These are phyloP conservation scores for Premnoplex brunnescens DNA, from an alignment of 2,797 vertebrate species.

Conservation along the genomic window DNA sequence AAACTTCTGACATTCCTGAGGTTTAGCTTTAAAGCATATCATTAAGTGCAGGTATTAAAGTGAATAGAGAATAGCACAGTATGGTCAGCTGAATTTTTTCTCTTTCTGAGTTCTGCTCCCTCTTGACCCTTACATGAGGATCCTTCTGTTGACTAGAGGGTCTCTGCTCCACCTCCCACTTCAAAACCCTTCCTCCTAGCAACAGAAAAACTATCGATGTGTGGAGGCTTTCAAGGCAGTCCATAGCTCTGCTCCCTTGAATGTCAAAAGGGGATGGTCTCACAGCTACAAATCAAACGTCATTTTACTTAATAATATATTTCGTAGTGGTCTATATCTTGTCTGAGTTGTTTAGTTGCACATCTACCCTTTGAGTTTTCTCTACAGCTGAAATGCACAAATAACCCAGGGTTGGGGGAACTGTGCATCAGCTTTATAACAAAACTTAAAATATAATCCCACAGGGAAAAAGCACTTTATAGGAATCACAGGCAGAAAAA, in stretches of 20 bases:
- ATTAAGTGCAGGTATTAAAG: conserved; percentile 47
- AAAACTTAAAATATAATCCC: conserved; percentile 24
- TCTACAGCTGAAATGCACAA: neutral
- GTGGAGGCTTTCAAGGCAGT: conserved; percentile 64
- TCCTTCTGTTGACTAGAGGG: conserved; percentile 63
- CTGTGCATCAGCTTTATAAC: neutral
- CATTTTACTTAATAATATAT: conserved; percentile 74
- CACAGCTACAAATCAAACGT: conserved; percentile 74
- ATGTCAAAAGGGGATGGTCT: conserved; percentile 63
- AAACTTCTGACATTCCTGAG: conserved; percentile 30
- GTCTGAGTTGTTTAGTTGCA: conserved; percentile 36
- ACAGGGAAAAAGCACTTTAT: conserved; percentile 13
- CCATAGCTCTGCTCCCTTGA: conserved; percentile 57
- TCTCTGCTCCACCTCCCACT: conserved; percentile 56
- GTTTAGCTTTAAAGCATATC: conserved; percentile 51
- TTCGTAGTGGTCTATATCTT: conserved; percentile 60
- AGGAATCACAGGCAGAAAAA: conserved; percentile 33
- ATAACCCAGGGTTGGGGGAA: neutral
- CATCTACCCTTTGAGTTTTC: conserved; percentile 26
- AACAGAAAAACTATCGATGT: conserved; percentile 66
- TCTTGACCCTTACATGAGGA: conserved; percentile 60
- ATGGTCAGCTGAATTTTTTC: conserved; percentile 31
- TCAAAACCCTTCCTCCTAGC: conserved; percentile 64
- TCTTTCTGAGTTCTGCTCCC: conserved; percentile 59
- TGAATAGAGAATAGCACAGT: conserved; percentile 33